Conservation (phyloP, 2,113 vertebrate species). For the Xerus inauris region DNA sequence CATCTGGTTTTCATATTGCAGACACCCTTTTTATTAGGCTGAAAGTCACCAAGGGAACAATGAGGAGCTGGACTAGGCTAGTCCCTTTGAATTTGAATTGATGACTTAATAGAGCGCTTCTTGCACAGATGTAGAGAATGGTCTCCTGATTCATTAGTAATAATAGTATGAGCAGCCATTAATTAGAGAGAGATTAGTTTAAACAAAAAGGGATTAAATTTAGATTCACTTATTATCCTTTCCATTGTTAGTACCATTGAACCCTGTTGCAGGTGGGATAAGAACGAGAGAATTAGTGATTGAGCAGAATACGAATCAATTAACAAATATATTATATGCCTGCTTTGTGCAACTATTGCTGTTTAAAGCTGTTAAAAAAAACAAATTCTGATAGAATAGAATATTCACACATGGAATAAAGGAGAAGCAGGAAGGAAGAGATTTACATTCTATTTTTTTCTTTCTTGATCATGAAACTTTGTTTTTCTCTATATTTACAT, state of each 20-base stretch:
- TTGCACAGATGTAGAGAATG: slow-evolving; percentile 8
- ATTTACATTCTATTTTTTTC: not conserved
- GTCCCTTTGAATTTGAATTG: slow-evolving; percentile 21
- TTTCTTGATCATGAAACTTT: not conserved
- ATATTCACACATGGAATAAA: not conserved
- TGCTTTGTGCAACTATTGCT: not conserved
- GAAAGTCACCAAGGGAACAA: slow-evolving; percentile 33
- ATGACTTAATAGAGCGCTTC: slow-evolving; percentile 61
- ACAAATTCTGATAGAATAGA: not conserved
- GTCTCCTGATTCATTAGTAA: slow-evolving; percentile 63
- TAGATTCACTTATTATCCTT: slow-evolving; percentile 71
- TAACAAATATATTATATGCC: not conserved
- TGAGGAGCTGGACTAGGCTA: not conserved
- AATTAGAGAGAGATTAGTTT: slow-evolving; percentile 75
- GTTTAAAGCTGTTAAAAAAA: not conserved
- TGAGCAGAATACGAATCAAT: slow-evolving; percentile 60
- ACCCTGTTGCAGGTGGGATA: slow-evolving; percentile 25
- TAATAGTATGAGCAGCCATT: slow-evolving; percentile 62
- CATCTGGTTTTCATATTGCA: not conserved
- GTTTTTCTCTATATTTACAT: not conserved
- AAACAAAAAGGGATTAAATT: slow-evolving; percentile 76
- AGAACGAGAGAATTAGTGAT: not conserved
- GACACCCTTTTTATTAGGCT: not conserved
- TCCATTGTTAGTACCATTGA: slow-evolving; percentile 54
- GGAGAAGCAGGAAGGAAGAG: not conserved